Conservation (phyloP, 2,888 invertebrate species). For the Parnassius mnemosyne region DNA sequence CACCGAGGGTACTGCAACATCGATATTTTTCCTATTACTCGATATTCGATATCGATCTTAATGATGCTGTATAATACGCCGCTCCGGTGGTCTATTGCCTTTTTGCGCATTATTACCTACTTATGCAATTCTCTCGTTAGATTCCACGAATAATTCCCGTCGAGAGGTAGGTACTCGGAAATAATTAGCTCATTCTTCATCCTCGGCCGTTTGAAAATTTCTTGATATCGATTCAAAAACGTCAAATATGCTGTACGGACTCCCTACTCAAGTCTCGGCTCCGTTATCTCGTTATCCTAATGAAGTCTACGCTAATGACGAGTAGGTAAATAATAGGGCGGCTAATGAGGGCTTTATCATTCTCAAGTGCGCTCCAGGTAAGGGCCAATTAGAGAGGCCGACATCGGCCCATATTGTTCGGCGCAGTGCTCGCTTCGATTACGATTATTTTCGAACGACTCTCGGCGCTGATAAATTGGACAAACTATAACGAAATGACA, state of each 20-base stretch:
- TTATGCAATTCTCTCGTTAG: slow-evolving; percentile 25
- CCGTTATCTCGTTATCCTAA: slow-evolving; percentile 81
- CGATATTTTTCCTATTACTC: slow-evolving; percentile 65
- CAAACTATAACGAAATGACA: slow-evolving; percentile 77
- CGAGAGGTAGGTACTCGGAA: slow-evolving; percentile 45
- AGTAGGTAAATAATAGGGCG: slow-evolving; percentile 81
- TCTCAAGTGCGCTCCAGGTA: slow-evolving; percentile 80
- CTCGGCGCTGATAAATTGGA: slow-evolving; percentile 77
- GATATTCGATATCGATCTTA: slow-evolving; percentile 68
- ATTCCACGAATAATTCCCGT: slow-evolving; percentile 25
- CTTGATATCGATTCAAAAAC: slow-evolving; percentile 62
- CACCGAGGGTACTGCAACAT: slow-evolving; percentile 54
- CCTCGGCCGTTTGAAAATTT: slow-evolving; percentile 45
- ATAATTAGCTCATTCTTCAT: slow-evolving; percentile 60
- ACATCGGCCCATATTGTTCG: slow-evolving; percentile 80
- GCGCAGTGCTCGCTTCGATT: slow-evolving; percentile 74
- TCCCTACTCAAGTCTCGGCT: slow-evolving; percentile 62
- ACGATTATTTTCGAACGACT: slow-evolving; percentile 77
- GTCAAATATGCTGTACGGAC: slow-evolving; percentile 64
- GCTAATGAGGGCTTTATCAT: slow-evolving; percentile 81
- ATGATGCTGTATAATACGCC: slow-evolving; percentile 47
- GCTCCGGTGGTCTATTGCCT: slow-evolving; percentile 47
- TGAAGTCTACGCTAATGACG: slow-evolving; percentile 81
- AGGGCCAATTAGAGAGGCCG: slow-evolving; percentile 80
- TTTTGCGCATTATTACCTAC: slow-evolving; percentile 32